Base-by-base conservation (phyloP, 2,888 invertebrate species). In the Zygothrica quintamaculata region DNA sequence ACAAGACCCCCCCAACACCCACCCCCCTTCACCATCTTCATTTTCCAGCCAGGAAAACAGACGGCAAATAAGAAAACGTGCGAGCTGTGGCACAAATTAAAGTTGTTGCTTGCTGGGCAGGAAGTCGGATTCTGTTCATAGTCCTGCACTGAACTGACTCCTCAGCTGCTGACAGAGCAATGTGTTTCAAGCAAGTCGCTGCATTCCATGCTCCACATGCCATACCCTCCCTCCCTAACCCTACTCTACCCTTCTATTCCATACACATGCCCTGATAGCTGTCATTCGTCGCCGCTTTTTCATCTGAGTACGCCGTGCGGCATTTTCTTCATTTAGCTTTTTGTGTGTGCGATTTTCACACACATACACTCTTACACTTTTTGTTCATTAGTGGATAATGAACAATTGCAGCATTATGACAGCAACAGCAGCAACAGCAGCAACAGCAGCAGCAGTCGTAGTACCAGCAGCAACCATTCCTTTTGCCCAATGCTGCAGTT, bases 341-440 rank as follows among this genome's bases (percentile, higher is more conserved):
- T 78, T 82, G 86, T 81, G 77, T 77, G 67, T 59, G 82, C 68
- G 60, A 61, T 81, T 75, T 71, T 56, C 79, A 78, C 75, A 65
- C 67, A 66, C 66, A 47, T 36, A 50, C 22, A 43, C 26, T 7
- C 44, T 40, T 44, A 51, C 33, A 26, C 50, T 88, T 89, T 88
- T 87, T 88, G 89, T 88, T 88, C 88, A 89, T 88, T 88, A 88
- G 89, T 87, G 84, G 87, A 88, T 88, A 88, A 88, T 88, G 89
- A 84, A 84, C 84, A 84, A 88, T 86, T 82, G 82, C 88, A 85
- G 86, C 86, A 86, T 87, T 84, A 84, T 84, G 84, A 84, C 88
- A 84, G 84, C 74, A 69, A 50, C 65, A 69, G 74, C 71, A 74
- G 60, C 16, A 58, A 62, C 51, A 40, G 15, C 33, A 56, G 53